These are phyloP conservation scores for Thymallus thymallus DNA, from an alignment of 2,113 vertebrate species.

Conservation along the genomic window DNA sequence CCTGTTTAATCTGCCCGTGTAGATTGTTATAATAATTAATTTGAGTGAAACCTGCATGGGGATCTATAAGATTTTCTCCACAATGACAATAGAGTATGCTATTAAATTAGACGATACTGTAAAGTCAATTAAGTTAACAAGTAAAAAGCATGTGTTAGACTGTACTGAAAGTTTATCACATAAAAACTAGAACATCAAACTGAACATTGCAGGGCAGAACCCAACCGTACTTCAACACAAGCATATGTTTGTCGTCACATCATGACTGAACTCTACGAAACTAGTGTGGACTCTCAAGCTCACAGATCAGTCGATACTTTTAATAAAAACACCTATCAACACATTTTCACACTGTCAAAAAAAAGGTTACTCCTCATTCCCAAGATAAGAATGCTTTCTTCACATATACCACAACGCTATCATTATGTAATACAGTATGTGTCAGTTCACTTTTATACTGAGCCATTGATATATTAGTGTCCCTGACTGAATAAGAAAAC, in stretches of 20 bases:
- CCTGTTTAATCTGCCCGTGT: conserved; percentile 17
- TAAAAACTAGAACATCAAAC: neutral
- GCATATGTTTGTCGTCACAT: neutral
- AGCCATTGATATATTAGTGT: neutral
- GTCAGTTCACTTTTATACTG: neutral
- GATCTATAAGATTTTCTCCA: neutral
- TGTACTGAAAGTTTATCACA: neutral
- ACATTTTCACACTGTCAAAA: too few species aligned
- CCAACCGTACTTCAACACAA: neutral
- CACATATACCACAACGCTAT: neutral
- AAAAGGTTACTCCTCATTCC: too few species aligned
- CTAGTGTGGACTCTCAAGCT: neutral
- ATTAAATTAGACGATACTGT: neutral
- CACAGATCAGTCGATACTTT: neutral
- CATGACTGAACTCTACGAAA: neutral
- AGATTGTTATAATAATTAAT: conserved; percentile 4
- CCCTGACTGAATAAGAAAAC: neutral
- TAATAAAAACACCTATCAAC: too few species aligned
- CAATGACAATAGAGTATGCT: neutral
- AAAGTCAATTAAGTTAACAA: too few species aligned
- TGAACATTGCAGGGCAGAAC: conserved; percentile 1
- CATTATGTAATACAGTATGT: neutral
- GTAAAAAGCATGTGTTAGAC: neutral
- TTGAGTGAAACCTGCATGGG: neutral
- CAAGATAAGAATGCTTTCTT: too few species aligned